Base-by-base conservation (phyloP, 2,888 invertebrate genomes). In the Lycophotia porphyrea region DNA sequence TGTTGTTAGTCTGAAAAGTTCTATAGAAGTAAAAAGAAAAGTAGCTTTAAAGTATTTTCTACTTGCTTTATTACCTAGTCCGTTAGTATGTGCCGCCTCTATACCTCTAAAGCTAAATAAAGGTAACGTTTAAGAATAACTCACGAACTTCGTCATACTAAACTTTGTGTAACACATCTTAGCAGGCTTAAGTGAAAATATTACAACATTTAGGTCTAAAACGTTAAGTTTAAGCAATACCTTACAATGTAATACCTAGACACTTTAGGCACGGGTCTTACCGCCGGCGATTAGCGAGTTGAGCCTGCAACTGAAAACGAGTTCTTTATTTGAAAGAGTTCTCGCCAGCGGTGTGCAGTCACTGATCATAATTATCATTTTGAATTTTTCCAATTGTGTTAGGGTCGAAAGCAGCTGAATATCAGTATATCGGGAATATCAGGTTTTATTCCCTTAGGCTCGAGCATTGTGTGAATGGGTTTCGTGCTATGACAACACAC, bases 201-300 rank as follows among this genome's bases (percentile, higher is more conserved):
- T 69, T 47, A 52, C 44, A 34, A 44, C 34, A 61, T 31, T 68
- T 65, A 49, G 39, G 34, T 47, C 55, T 68, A 24, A 61, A 76
- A 42, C 24, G 42, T n/a, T 36, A 61, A 67, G 63, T 80, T 63
- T 27, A 47, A 67, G 58, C 27, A 74, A 15, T 36, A 24, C 31
- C 24, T 47, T 52, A 80, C 55, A 69, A 52, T 52, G 65, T 69
- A 15, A 75, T 31, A 47, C 69, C 44, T 47, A 69, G 69, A 66
- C 39, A 27, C 36, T 65, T 36, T 63, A 9, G 27, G 63, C 1
- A 7, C 15, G 4, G 24, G 63, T 63, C 18, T 42, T 9, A 39
- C 36, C 7, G 9, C 39, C 2, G 0, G 36, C n/a, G 39, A 15
- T 39, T 5, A 39, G n/a, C 63, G 7, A n/a, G 15, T n/a, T 8